Base-by-base conservation (phyloP, 2,113 vertebrate genomes). In the Acrocephalus arundinaceus region DNA sequence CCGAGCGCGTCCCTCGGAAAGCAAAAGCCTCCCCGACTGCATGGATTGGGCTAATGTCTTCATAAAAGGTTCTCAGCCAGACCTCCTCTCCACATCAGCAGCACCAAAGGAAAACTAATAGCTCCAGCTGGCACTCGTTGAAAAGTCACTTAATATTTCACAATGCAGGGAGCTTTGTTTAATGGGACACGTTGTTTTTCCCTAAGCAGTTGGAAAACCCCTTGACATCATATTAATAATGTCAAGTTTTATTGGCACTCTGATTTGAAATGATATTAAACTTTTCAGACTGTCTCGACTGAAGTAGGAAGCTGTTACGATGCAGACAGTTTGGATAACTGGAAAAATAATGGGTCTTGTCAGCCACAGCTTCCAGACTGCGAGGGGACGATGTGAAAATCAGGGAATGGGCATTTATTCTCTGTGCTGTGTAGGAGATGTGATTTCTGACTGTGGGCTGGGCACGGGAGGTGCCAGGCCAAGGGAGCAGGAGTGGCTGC, bases 221-320 rank as follows among this genome's bases (percentile, higher is more conserved):
- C 97, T 98, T 97, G 98, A 97, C 97, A 98, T 97, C 97, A 72
- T 96, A 98, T 98, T 98, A 97, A 98, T 97, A 97, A 97, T 97
- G 97, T 98, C 98, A 98, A 78, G 91, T 98, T 97, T 98, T 97
- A 98, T 98, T 87, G 97, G 97, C 71, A 93, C 96, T 97, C 97
- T 96, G 93, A 96, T 98, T 97, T 97, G 97, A 98, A 97, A 97
- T 73, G 97, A 97, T 98, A 98, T 98, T 98, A 98, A 97, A 97
- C 96, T 98, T 98, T 96, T 96, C 97, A 97, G 97, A 94, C 92
- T 96, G 94, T 97, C 98, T 98, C 68, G 5, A 76, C 96, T 78
- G 85, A 97, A 95, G 97, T 79, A 96, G 84, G 93, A 95, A 91
- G 96, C 96, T 97, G 97, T 97, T 97, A 96, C 93, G 88, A 95